Base-by-base conservation (phyloP, 2,797 vertebrate genomes). In the Tachyglossus aculeatus region DNA sequence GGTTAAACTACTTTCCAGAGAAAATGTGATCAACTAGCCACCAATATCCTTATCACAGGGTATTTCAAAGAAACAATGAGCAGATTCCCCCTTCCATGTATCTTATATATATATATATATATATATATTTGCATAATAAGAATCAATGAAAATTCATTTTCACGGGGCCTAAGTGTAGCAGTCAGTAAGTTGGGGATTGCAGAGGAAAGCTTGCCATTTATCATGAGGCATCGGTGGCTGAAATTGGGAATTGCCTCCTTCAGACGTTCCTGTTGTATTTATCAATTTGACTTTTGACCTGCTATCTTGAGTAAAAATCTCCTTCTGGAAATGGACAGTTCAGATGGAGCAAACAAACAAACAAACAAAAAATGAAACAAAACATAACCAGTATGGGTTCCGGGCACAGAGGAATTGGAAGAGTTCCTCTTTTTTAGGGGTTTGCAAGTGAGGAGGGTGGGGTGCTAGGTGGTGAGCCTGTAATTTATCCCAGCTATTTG, bases 1-100 rank as follows among this genome's bases (percentile, higher is more conserved):
- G 64, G 74, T 87, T 86, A 85, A 87, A 81, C 66, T 78, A 67
- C 40, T 79, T 82, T 67, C 36, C 37, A 37, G 38, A 63, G 54
- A 71, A 88, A 88, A 86, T 78, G 61, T 10, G 41, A 77, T 79
- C 73, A 81, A 25, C 53, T 69, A 9, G 18, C 12, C 52, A 60
- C 22, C 60, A 68, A 32, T 25, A 57, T 61, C 31, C 71, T 73
- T 37, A 36, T 18, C 40, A n/a, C 6, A 47, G 73, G 52, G 51
- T 32, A 22, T 61, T 82, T 80, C 51, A 2, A 2, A 76, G 27
- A 57, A 61, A 33, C 8, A 25, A 45, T 77, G 16, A 70, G 15
- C 3, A 58, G 5, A 7, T 25, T 48, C 5, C 39, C 4, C 77
- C 83, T 79, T 34, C 10, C 22, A 65, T 74, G 43, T 18, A 21